Percentiles rank a stretch among this genome's conserved stretches.
These are phyloP conservation scores for Scaptodrosophila lebanonensis DNA, from an alignment of 1,140 invertebrate genomes.

Conservation along the genomic window DNA sequence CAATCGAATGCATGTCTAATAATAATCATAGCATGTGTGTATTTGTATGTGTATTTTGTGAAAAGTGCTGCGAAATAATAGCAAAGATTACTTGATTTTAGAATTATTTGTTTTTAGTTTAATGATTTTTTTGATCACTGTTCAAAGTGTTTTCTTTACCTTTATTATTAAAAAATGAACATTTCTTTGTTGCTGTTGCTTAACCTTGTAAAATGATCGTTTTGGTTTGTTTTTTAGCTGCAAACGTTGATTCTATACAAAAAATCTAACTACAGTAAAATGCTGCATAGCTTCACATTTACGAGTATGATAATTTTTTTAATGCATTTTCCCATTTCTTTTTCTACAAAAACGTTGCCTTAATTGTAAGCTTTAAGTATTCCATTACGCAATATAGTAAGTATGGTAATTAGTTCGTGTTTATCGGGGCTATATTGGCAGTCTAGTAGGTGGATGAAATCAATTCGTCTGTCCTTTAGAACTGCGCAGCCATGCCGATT, in stretches of 20 bases:
- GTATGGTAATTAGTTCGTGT: no score
- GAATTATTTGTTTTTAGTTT: conserved; percentile 43
- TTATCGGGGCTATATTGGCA: no score
- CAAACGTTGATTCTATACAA: conserved; percentile 63
- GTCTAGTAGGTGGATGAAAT: no score
- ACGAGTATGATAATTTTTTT: conserved; percentile 57
- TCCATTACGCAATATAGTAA: background rate
- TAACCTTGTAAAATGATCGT: conserved; percentile 55
- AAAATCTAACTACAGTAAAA: conserved; percentile 72
- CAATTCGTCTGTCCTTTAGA: no score
- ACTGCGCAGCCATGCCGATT: no score
- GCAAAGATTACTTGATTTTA: conserved; percentile 30
- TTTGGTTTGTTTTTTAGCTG: conserved; percentile 43
- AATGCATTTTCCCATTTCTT: conserved; percentile 3
- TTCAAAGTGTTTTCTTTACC: conserved; percentile 33
- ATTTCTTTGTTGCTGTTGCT: conserved; percentile 37
- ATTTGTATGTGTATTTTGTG: conserved; percentile 36
- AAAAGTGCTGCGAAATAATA: conserved; percentile 62
- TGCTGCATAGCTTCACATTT: conserved; percentile 63
- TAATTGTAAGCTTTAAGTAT: conserved; percentile 21
- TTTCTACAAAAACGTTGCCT: background rate
- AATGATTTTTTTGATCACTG: conserved; percentile 51
- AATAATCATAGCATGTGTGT: conserved; percentile 26
- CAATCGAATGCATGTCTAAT: conserved; percentile 28
- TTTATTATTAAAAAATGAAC: conserved; percentile 56